Evolutionary conservation across 1,140 invertebrate genomes (phyloP), one percentile per base, ranked within the genome.

Genomic region (Lucilia cuprina): DNA sequence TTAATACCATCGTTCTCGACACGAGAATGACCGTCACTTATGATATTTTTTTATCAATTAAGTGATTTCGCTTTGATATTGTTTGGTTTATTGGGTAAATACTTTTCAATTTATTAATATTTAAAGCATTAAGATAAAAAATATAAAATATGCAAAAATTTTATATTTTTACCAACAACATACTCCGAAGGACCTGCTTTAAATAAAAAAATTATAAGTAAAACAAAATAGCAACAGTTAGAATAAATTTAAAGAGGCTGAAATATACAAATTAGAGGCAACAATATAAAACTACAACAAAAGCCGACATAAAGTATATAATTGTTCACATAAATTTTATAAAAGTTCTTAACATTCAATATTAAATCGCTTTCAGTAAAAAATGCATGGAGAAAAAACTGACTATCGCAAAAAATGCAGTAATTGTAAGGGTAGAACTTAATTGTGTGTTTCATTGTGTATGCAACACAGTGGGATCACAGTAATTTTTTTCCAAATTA

Each of bases 331-430:
- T 80, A 80, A 80, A 80, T 80, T 80, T 50, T 25, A 80, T 21
- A 80, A 49, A 50, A 80, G 50, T 80, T 80, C 41, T 80, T 80
- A 10, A 50, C 41, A 80, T 80, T 50, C 77, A 80, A 80, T 80
- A 49, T 50, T 70, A 70, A 70, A 70, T 70, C 25, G 65, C 65
- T 70, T 70, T 19, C 9, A 70, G 21, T 21, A 12, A 19, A 60
- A 30, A 30, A 65, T n/a, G 60, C 14, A 65, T n/a, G 19, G 60
- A 65, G 7, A 65, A 65, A n/a, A 70, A 21, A 55, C 12, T 9
- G 21, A 21, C 65, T 12, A 12, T 70, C 2, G 21, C n/a, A 70
- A 70, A 5, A 70, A 70, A n/a, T 70, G 65, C 65, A 25, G 65
- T 70, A 19, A 70, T 70, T 70, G 21, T 21, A n/a, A 70, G 19